These are phyloP conservation scores for Cyphotilapia sp. DNA, from an alignment of 2,113 vertebrate species.

Conservation along the genomic window DNA sequence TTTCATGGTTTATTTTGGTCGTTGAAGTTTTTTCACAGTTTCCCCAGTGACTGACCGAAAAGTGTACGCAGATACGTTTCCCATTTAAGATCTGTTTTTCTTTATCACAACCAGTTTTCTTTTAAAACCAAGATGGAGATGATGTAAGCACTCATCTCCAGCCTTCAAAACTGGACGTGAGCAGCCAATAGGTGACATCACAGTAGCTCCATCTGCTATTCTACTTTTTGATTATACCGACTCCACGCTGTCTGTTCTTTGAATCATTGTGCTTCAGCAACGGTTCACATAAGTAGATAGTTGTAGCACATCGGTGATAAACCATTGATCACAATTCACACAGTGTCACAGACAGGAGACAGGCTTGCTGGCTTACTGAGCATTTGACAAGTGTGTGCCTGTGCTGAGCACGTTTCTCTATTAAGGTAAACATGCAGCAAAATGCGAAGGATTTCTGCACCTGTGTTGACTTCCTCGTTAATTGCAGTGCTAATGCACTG, in stretches of 20 bases:
- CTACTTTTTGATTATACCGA: neutral
- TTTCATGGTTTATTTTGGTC: neutral
- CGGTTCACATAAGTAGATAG: neutral
- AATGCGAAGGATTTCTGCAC: neutral
- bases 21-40: neutral
- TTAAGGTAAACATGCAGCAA: neutral
- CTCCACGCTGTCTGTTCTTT: neutral
- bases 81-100: accelerated
- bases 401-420: neutral
- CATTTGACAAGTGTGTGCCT: neutral
- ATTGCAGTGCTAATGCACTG: neutral
- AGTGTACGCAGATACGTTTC: neutral
- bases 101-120: neutral
- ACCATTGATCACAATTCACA: neutral
- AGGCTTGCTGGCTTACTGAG: neutral
- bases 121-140: neutral
- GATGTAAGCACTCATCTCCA: neutral
- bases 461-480: neutral
- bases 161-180: neutral
- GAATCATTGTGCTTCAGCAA: neutral
- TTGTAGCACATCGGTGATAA: neutral
- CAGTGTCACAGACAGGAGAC: neutral
- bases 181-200: neutral
- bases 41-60: accelerated
- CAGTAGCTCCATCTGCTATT: accelerated